phyloP scores from a whole-genome alignment of 2,113 vertebrate species.

The Oreotrochilus melanogaster region DNA sequence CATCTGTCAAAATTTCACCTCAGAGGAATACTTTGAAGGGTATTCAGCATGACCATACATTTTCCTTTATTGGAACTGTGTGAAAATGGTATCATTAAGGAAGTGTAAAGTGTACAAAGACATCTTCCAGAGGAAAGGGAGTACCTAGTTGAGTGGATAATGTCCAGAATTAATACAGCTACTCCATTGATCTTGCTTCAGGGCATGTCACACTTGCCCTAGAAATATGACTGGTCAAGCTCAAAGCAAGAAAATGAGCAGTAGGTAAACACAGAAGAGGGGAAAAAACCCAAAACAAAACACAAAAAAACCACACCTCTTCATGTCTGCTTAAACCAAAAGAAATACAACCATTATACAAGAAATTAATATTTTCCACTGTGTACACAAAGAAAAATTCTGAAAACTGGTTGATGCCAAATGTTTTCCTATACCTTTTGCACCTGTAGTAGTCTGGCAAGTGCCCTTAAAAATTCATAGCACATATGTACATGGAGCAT shows the following conservation, averaged over 20 bases:
- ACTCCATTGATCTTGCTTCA: not conserved
- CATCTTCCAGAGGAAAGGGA: not conserved
- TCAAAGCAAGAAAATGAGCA: not conserved
- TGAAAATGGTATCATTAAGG: not conserved
- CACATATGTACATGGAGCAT: not conserved
- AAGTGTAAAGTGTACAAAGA: not conserved
- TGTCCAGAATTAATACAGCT: not conserved
- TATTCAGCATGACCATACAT: not conserved
- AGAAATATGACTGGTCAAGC: not conserved
- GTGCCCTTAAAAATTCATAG: not conserved
- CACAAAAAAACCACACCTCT: not conserved
- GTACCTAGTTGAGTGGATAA: not conserved
- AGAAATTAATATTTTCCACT: not conserved
- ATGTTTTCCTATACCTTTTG: not conserved
- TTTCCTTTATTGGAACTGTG: not conserved
- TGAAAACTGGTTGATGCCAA: not conserved
- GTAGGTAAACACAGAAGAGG: not conserved
- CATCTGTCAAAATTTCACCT: not conserved
- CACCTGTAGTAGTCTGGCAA: not conserved
- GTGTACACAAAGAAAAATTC: not conserved
- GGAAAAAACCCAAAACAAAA: too few relatives aligned
- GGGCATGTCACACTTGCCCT: not conserved
- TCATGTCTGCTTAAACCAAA: not conserved
- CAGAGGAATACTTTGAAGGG: not conserved
- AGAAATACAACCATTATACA: not conserved